These are phyloP conservation scores for Limnephilus rhombicus DNA, from an alignment of 2,888 invertebrate species.

Conservation along the genomic window DNA sequence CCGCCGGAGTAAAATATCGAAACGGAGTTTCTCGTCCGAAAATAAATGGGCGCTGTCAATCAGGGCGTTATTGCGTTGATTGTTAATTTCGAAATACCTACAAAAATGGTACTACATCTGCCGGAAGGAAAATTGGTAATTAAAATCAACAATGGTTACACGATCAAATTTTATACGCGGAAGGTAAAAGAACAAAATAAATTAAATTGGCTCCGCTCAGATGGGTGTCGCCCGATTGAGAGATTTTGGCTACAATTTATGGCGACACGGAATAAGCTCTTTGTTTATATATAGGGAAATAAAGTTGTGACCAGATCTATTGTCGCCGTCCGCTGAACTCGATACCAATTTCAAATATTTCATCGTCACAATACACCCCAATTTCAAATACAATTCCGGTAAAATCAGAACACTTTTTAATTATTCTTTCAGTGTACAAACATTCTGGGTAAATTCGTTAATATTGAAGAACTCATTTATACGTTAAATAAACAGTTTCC, in stretches of 20 bases:
- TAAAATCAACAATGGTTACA: conserved; percentile 5
- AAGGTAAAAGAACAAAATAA: conserved; percentile 45
- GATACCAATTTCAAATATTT: neutral
- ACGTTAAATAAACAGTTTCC: neutral
- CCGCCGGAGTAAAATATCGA: neutral
- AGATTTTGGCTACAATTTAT: conserved; percentile 42
- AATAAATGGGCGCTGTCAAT: neutral
- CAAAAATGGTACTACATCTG: neutral
- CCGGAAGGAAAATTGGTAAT: neutral
- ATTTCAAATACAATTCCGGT: neutral
- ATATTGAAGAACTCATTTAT: neutral
- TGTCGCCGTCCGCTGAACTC: neutral
- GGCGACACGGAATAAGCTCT: conserved; percentile 28
- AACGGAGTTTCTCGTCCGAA: neutral
- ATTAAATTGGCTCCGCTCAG: conserved; percentile 52
- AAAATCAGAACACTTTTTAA: neutral
- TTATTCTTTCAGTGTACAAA: neutral
- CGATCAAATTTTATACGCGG: conserved; percentile 17
- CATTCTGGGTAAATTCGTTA: neutral
- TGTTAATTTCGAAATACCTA: neutral
- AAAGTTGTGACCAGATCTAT: conserved; percentile 1
- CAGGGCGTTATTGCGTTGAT: neutral
- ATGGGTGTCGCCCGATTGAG: conserved; percentile 50
- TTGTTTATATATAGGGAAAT: neutral
- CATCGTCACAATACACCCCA: conserved; percentile 10